phyloP scores from a whole-genome alignment of 1,140 invertebrate species.

The Brachionus calyciflorus region DNA sequence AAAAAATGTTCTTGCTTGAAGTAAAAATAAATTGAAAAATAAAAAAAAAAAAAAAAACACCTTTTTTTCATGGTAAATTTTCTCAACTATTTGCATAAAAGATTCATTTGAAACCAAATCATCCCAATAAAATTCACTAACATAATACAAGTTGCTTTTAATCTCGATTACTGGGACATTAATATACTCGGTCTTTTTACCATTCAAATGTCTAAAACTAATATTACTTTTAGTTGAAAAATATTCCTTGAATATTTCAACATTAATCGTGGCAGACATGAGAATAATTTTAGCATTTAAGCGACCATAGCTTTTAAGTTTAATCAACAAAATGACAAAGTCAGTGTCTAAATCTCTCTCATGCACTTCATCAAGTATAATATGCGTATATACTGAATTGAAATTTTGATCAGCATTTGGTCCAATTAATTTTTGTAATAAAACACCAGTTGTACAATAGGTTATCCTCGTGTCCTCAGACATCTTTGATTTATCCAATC shows the following conservation, averaged over 20 bases:
- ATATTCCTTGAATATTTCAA: constrained; percentile 55
- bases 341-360: constrained; percentile 60
- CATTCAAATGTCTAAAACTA: background rate
- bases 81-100: too few relatives aligned
- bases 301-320: constrained; percentile 55
- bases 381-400: constrained; percentile 55
- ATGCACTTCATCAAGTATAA: constrained; percentile 61
- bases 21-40: too few relatives aligned
- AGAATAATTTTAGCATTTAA: constrained; percentile 66
- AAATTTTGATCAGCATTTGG: constrained; percentile 54
- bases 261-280: constrained; percentile 60
- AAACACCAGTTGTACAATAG: constrained; percentile 60
- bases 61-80: too few relatives aligned
- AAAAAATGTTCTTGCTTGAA: too few relatives aligned
- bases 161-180: constrained; percentile 55
- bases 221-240: constrained; percentile 49
- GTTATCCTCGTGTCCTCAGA: constrained; percentile 54
- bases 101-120: background rate
- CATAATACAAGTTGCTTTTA: constrained; percentile 53
- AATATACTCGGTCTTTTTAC: constrained; percentile 49
- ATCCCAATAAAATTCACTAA: constrained; percentile 50
- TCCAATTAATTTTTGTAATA: constrained; percentile 58
- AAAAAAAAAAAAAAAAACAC: too few relatives aligned
- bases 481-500: constrained; percentile 47
- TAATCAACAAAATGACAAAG: constrained; percentile 56